These are phyloP conservation scores for Cygnus olor DNA, from an alignment of 2,797 vertebrate species.

Conservation along the genomic window DNA sequence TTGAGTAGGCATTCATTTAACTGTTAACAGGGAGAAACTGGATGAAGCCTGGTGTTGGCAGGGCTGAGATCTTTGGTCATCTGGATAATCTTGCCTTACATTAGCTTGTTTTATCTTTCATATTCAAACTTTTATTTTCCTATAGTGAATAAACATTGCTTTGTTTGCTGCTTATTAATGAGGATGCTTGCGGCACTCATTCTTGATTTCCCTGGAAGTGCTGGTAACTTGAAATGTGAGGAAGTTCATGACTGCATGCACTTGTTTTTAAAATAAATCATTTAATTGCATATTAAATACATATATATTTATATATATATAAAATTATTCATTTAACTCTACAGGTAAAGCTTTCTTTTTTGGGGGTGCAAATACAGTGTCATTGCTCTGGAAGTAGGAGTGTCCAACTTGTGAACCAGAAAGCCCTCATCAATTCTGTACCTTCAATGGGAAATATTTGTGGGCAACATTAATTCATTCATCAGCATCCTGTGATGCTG, in stretches of 20 bases:
- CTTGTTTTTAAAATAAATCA: not conserved
- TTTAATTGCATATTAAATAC: not conserved
- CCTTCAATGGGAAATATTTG: not conserved
- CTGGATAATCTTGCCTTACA: not conserved
- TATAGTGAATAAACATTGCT: not conserved
- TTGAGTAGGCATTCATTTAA: not conserved
- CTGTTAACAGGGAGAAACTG: not conserved
- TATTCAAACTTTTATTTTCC: not conserved
- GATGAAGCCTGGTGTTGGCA: not conserved
- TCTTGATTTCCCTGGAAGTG: not conserved
- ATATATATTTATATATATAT: not conserved
- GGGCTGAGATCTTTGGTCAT: not conserved
- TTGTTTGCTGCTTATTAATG: not conserved
- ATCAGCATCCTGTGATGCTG: not conserved
- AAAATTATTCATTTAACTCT: not conserved
- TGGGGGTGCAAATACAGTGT: not conserved
- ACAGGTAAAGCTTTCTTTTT: not conserved
- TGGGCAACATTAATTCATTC: not conserved
- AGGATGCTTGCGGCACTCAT: not conserved
- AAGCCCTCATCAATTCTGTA: not conserved
- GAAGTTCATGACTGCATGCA: not conserved
- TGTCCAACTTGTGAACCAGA: not conserved
- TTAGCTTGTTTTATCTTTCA: not conserved
- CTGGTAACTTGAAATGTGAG: not conserved
- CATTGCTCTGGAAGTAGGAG: not conserved